Evolutionary conservation across 2,113 vertebrate species (phyloP).

Genomic region (Heteronetta atricapilla): DNA sequence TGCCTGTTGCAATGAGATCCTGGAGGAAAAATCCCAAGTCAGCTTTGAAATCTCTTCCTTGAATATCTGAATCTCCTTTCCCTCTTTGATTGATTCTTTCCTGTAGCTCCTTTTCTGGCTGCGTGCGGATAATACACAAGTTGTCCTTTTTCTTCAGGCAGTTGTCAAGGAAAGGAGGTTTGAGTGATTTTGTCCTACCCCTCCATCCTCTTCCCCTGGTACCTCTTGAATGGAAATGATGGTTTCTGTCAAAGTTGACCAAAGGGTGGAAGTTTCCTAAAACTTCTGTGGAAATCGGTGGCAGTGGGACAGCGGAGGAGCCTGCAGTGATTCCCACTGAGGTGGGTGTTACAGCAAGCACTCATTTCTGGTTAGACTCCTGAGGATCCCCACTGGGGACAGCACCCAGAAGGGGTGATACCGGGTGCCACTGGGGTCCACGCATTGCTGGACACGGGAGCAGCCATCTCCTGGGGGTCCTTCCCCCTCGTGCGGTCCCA

Average conservation of each 20-base stretch:
- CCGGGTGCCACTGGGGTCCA: background rate
- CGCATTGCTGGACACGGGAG: fast-evolving
- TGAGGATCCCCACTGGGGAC: background rate
- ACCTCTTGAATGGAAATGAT: background rate
- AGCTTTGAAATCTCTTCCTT: slow-evolving; percentile 22
- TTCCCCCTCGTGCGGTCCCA: background rate
- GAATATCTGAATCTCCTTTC: slow-evolving; percentile 39
- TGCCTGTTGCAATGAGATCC: slow-evolving; percentile 22
- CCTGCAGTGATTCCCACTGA: background rate
- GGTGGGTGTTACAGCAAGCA: background rate
- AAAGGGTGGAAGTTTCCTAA: background rate
- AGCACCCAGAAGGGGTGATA: background rate
- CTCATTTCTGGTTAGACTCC: background rate
- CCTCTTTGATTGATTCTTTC: slow-evolving; percentile 44
- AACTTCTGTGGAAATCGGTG: fast-evolving
- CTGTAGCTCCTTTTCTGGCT: background rate
- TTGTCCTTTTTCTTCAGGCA: background rate
- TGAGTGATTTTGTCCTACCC: background rate
- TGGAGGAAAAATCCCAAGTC: slow-evolving; percentile 47
- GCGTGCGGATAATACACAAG: background rate
- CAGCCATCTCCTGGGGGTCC: fast-evolving
- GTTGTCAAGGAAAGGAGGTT: background rate
- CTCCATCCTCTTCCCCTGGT: background rate
- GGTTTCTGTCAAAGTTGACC: background rate
- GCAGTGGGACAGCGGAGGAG: background rate